A percentile compares a stretch with the other conserved stretches of the same genome.
Conservation (phyloP, 2,888 invertebrate species). For the Cosmia pyralina region DNA sequence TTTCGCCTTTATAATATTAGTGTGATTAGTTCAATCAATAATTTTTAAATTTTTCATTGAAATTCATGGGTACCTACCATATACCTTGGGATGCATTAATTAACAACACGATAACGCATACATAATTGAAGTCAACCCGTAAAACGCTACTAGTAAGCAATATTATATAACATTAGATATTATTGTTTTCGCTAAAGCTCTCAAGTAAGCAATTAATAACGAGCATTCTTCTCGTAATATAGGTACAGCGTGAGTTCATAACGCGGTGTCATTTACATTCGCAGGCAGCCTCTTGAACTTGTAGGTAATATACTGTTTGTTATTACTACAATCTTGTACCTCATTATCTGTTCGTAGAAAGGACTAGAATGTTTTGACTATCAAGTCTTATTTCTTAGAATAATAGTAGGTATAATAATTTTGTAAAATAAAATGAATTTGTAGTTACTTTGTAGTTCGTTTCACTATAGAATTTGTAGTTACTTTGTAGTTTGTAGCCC, state of each 20-base stretch:
- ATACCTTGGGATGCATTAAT: not conserved
- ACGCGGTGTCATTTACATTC: constrained; percentile 43
- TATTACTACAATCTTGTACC: constrained; percentile 31
- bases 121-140: not conserved
- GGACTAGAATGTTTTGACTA: constrained; percentile 1
- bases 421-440: not conserved
- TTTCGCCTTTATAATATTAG: no score
- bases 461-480: not conserved
- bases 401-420: not conserved
- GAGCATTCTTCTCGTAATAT: constrained; percentile 30
- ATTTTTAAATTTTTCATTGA: not conserved
- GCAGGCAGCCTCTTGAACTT: constrained; percentile 14
- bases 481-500: not conserved
- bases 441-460: not conserved
- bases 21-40: not conserved
- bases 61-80: not conserved
- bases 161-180: constrained; percentile 27
- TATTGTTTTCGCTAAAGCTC: constrained; percentile 39
- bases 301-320: constrained; percentile 10
- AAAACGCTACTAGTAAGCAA: not conserved
- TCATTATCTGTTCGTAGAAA: constrained; percentile 30
- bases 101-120: not conserved
- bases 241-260: constrained; percentile 33
- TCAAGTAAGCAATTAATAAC: constrained; percentile 57
- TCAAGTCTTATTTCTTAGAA: constrained; percentile 14